Evolutionary conservation across 92 coral and sea anemone genomes (phyloP).

Genomic region (Virgularia gustaviana): DNA sequence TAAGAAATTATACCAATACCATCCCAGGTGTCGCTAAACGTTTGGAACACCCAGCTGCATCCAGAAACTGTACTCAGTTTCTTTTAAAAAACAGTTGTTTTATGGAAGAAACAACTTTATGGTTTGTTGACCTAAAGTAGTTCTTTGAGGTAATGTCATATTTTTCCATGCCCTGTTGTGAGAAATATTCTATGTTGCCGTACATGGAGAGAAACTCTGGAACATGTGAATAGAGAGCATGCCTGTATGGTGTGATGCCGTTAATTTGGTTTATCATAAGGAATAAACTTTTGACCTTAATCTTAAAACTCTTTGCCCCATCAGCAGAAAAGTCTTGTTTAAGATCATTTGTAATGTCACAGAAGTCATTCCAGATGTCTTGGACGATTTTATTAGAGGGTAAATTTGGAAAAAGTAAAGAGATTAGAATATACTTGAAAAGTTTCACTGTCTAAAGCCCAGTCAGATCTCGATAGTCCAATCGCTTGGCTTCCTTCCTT

Average conservation of each 20-base stretch:
- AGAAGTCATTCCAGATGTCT: constrained; percentile 22
- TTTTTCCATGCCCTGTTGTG: constrained; percentile 1
- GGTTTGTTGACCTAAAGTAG: not conserved
- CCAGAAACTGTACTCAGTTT: not conserved
- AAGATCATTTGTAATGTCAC: constrained; percentile 18
- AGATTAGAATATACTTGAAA: constrained; percentile 11
- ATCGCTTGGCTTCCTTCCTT: constrained; percentile 24
- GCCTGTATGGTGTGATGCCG: constrained; percentile 40
- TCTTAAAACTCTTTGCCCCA: constrained; percentile 7
- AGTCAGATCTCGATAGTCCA: constrained; percentile 46
- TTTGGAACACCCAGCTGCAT: not conserved
- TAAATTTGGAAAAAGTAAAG: constrained; percentile 32
- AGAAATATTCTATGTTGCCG: not conserved
- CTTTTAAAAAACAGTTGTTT: not conserved
- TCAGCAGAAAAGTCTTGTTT: constrained; percentile 34
- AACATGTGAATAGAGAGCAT: constrained; percentile 47
- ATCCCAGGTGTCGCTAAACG: no score
- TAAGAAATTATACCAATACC: no score
- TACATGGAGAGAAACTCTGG: constrained; percentile 8
- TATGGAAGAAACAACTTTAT: not conserved
- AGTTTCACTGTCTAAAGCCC: constrained; percentile 32
- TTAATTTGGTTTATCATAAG: constrained; percentile 11
- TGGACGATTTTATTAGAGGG: constrained; percentile 11
- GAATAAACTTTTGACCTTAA: constrained; percentile 14
- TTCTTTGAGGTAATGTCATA: not conserved